phyloP scores from a whole-genome alignment of 2,888 invertebrate species.

The Chesias legatella region DNA sequence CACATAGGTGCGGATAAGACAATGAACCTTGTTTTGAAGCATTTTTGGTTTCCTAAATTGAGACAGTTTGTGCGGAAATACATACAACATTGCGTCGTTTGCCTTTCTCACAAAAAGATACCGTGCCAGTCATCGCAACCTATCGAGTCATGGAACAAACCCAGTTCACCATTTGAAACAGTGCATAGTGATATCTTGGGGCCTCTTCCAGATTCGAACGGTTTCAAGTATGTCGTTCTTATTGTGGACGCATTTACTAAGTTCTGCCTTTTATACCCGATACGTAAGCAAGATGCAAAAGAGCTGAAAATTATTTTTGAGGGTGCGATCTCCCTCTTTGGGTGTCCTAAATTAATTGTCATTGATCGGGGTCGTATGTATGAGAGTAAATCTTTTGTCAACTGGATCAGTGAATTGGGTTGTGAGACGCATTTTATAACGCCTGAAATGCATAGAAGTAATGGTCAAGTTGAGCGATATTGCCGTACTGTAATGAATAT shows the following conservation, averaged over 20 bases:
- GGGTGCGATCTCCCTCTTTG: constrained; percentile 25
- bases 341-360: constrained; percentile 24
- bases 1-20: constrained; percentile 25
- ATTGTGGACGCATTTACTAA: constrained; percentile 30
- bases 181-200: constrained; percentile 22
- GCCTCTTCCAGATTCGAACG: constrained; percentile 23
- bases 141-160: constrained; percentile 24
- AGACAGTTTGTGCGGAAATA: constrained; percentile 13
- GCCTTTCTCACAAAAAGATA: constrained; percentile 1
- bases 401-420: constrained; percentile 17
- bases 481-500: constrained; percentile 21
- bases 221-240: constrained; percentile 19
- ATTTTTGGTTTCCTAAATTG: constrained; percentile 32
- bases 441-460: constrained; percentile 29
- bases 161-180: constrained; percentile 16
- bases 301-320: constrained; percentile 22
- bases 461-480: constrained; percentile 24
- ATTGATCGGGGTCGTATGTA: constrained; percentile 31
- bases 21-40: constrained; percentile 17
- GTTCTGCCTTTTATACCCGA: constrained; percentile 27
- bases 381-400: constrained; percentile 17
- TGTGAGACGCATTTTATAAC: constrained; percentile 26
- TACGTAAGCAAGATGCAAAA: constrained; percentile 25
- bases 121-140: constrained; percentile 20
- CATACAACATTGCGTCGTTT: not conserved